Conservation (phyloP, 2,797 vertebrate genomes). For the Phoebastria nigripes region DNA sequence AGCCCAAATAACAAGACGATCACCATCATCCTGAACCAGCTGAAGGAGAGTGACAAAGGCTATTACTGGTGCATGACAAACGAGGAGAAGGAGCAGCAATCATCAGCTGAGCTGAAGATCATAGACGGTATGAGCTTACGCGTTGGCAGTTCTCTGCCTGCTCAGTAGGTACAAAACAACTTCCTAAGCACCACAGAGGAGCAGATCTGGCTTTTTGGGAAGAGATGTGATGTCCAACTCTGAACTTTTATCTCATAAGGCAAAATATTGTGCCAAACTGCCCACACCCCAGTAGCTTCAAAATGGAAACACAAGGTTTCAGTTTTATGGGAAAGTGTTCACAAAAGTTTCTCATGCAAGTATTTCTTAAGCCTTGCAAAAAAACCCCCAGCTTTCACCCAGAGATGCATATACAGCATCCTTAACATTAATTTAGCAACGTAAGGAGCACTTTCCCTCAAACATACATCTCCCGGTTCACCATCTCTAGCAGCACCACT, state of each 20-base stretch:
- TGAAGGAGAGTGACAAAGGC: conserved; percentile 44
- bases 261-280: background rate
- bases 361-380: background rate
- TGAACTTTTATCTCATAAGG: background rate
- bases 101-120: conserved; percentile 54
- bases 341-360: background rate
- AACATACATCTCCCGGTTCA: background rate
- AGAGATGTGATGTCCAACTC: accelerated
- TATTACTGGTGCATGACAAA: conserved; percentile 74
- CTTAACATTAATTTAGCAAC: accelerated
- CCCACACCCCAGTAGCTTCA: background rate
- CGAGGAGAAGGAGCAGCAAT: background rate
- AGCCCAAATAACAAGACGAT: background rate
- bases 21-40: conserved; percentile 68
- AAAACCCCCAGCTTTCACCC: background rate
- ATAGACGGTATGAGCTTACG: conserved; percentile 14
- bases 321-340: accelerated
- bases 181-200: background rate
- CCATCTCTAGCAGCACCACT: background rate
- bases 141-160: background rate
- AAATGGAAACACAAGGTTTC: background rate
- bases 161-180: background rate
- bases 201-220: background rate
- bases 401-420: background rate
- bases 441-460: background rate